Percentiles rank a stretch among this genome's conserved stretches.
Conservation (phyloP, 2,888 invertebrate species). For the Pseudoips prasinana region DNA sequence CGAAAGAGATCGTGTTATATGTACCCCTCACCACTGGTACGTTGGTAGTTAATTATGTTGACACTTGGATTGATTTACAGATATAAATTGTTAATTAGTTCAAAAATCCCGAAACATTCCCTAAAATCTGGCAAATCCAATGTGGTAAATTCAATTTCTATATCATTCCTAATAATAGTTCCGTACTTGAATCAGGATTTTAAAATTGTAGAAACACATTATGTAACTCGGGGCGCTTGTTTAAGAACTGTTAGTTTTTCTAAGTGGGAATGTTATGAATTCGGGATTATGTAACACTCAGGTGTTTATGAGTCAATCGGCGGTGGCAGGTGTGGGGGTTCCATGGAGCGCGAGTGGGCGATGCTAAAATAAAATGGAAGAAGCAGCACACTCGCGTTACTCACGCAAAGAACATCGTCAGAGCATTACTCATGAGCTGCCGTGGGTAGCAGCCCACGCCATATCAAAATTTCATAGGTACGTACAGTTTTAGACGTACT, state of each 20-base stretch:
- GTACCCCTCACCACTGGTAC: no score
- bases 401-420: slow-evolving; percentile 56
- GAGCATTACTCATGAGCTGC: slow-evolving; percentile 70
- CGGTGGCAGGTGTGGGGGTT: slow-evolving; percentile 71
- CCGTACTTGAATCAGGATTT: no score
- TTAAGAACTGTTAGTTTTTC: slow-evolving; percentile 5
- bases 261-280: slow-evolving; percentile 44
- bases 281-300: slow-evolving; percentile 66
- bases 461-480: slow-evolving; percentile 73
- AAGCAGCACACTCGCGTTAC: slow-evolving; percentile 52
- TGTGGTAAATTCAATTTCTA: no score
- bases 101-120: background rate
- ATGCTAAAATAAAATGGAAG: slow-evolving; percentile 71
- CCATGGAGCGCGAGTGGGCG: slow-evolving; percentile 64
- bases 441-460: slow-evolving; percentile 71
- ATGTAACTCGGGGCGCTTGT: no score
- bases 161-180: no score
- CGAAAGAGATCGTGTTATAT: no score
- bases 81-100: slow-evolving; percentile 4
- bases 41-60: slow-evolving; percentile 14
- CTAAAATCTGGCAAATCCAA: no score
- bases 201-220: no score
- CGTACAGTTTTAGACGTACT: slow-evolving; percentile 57
- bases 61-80: slow-evolving; percentile 6
- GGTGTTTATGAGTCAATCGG: slow-evolving; percentile 65